Evolutionary conservation across 2,113 vertebrate genomes (phyloP), one percentile per base, ranked within the genome.

Genomic region (Solea senegalensis): DNA sequence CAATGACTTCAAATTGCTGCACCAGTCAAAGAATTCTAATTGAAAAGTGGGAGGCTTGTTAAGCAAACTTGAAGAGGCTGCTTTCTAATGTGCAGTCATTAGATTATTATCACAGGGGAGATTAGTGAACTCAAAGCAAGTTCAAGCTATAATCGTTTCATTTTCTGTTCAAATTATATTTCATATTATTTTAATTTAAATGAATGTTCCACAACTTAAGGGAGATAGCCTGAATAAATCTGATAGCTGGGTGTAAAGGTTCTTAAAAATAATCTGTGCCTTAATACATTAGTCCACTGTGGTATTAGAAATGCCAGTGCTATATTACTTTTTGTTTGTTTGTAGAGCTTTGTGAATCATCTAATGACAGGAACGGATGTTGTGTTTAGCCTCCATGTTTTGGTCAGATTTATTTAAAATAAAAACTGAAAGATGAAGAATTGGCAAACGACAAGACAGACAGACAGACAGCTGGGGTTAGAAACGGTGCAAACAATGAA

Each of bases 401-500:
- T 53, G 56, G n/a, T 59, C 39, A 3, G 45, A 65, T 27, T 43
- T 62, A 74, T 66, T 51, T n/a, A 51, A 43, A 28, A 26, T 40
- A 41, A 49, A 62, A 43, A 69, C 8, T 62, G 43, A 65, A 75
- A 80, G 26, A 59, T 27, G 16, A 65, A 43, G 70, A 64, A 67
- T 52, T n/a, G 46, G 34, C 0, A 55, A 72, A 51, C 71, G 43
- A 16, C 3, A 43, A 53, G 40, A 41, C 21, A 21, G 65, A 48
- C 52, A 52, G 56, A 53, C n/a, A 56, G 65, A 48, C 52, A 80
- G 69, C 72, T 71, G 69, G 68, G 39, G 45, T 27, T 46, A 27
- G 54, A 62, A 76, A 83, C 53, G 5, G 9, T 65, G 65, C 21
- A 80, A 71, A 84, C 65, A 73, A 53, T 56, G 11, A 69, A 61